Evolutionary conservation across 2,797 vertebrate genomes (phyloP), one percentile per base, ranked within the genome.

Genomic region (Artibeus lituratus): DNA sequence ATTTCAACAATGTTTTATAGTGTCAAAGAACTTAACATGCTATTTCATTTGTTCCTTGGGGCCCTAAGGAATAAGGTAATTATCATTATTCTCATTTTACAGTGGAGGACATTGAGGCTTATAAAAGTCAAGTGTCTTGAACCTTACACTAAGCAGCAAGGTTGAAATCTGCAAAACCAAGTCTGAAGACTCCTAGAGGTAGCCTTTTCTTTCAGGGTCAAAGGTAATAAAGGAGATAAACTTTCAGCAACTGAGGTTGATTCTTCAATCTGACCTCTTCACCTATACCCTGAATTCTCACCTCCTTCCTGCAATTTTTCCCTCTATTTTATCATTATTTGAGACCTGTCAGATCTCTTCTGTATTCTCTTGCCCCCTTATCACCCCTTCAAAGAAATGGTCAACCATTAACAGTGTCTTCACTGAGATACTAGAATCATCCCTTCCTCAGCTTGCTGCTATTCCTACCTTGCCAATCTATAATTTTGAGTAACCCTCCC

Each of bases 81-180:
- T 78, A 83, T 37, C 29, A 67, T 69, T 89, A 26, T 19, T 3
- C 24, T 73, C 26, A 95, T 57, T 93, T 93, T 86, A 90, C 26
- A 91, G 37, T 65, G 70, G 19, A 95, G 62, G 93, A 94, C 53
- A 70, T 10, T 70, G 74, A 89, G 32, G 65, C 72, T 86, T 85
- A 65, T 73, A 29, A 82, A 94, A 57, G 39, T 29, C 57, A 73
- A 47, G 14, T 87, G 22, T 91, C 11, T 69, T 69, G 44, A 96
- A 87, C 22, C 32, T 67, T 57, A 85, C 24, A 92, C 3, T 65
- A 74, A 80, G 19, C n/a, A 76, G 55, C 39, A 88, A 73, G 49
- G 74, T 39, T 91, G n/a, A 88, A 93, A 89, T 24, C 12, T 24
- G 32, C 32, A 10, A 44, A 72, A 15, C 5, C 22, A 57, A 42